These are phyloP conservation scores for Xenentodon cancila DNA, from an alignment of 2,797 vertebrate genomes.

Conservation along the genomic window DNA sequence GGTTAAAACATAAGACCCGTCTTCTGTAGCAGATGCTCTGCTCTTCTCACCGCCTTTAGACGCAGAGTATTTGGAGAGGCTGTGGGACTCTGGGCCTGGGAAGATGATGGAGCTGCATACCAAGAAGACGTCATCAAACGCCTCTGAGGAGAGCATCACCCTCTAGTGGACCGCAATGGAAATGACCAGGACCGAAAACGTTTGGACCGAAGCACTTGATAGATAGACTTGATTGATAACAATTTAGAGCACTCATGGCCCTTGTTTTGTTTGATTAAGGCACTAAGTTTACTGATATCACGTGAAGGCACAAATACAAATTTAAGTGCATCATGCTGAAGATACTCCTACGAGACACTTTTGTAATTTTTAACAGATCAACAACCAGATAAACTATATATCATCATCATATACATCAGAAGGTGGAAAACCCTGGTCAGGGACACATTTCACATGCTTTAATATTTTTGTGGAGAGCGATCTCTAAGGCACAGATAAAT, in stretches of 20 bases:
- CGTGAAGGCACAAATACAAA: constrained; percentile 1
- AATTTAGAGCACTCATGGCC: too few relatives aligned
- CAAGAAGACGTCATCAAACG: constrained; percentile 16
- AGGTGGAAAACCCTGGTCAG: too few relatives aligned
- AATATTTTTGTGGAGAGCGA: neutral
- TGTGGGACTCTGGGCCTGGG: constrained; percentile 33
- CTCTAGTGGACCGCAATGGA: constrained; percentile 56
- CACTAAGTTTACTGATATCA: neutral
- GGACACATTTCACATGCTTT: neutral
- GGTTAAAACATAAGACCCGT: constrained; percentile 62
- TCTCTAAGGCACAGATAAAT: neutral
- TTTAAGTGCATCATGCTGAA: neutral
- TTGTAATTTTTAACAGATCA: too few relatives aligned
- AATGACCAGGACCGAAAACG: constrained; percentile 12
- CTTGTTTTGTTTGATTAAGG: constrained; percentile 2
- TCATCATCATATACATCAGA: too few relatives aligned
- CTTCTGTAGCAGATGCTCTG: constrained; percentile 47
- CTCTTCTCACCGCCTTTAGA: constrained; percentile 48
- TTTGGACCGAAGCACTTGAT: neutral
- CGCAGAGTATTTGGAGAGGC: neutral
- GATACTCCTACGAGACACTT: too few relatives aligned
- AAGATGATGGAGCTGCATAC: constrained; percentile 44
- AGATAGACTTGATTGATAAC: neutral
- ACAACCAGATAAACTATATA: too few relatives aligned
- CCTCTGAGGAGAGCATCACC: constrained; percentile 35